These are phyloP conservation scores for Spicauda simplicius DNA, from an alignment of 2,888 invertebrate species.

Conservation along the genomic window DNA sequence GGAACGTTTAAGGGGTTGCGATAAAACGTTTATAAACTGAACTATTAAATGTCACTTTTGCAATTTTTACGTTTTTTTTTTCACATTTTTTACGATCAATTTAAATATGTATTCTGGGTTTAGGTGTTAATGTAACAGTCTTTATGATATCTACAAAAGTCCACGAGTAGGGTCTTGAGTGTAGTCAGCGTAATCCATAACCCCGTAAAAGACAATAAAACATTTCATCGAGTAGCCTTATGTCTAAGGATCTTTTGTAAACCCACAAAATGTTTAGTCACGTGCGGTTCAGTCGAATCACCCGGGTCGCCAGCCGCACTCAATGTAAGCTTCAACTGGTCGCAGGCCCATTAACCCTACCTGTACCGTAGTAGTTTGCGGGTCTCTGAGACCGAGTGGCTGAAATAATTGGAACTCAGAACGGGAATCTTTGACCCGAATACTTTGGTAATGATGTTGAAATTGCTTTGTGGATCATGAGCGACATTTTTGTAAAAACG, in stretches of 20 bases:
- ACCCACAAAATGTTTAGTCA: constrained; percentile 15
- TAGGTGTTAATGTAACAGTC: no score
- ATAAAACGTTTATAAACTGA: no score
- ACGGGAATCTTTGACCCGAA: constrained; percentile 32
- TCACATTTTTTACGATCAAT: no score
- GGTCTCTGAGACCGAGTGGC: constrained; percentile 23
- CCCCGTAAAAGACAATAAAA: background rate
- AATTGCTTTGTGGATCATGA: constrained; percentile 18
- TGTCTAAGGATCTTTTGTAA: background rate
- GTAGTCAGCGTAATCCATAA: no score
- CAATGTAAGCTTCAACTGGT: constrained; percentile 16
- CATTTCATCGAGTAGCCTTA: background rate
- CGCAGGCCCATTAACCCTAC: constrained; percentile 26
- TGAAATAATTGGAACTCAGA: constrained; percentile 32
- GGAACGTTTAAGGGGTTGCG: no score
- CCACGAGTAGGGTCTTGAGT: no score
- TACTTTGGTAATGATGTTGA: constrained; percentile 23
- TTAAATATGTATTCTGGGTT: no score
- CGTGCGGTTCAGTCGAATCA: constrained; percentile 14
- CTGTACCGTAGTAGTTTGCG: constrained; percentile 30
- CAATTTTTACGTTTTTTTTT: no score
- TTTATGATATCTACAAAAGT: no score
- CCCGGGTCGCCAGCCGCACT: constrained; percentile 11
- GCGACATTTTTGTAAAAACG: background rate
- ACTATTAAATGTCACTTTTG: no score